Evolutionary conservation across 2,113 vertebrate species (phyloP).

Genomic region (Fukomys damarensis): DNA sequence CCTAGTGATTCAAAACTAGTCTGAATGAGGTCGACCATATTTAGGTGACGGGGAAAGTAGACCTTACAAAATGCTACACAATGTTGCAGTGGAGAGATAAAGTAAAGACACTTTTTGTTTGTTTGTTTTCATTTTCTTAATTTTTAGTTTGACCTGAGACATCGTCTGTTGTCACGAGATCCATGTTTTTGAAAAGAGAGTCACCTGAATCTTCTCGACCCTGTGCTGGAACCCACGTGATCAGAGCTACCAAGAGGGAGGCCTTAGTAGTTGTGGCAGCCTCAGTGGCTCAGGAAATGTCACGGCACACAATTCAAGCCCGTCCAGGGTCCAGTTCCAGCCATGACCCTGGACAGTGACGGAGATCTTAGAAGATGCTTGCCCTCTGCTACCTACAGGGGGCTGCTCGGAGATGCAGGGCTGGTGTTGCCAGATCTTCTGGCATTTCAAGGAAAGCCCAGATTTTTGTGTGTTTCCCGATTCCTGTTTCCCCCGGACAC

Average conservation of each 20-base stretch:
- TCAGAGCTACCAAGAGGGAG: neutral
- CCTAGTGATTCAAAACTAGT: neutral
- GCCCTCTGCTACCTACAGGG: neutral
- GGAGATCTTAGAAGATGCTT: neutral
- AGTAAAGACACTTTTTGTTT: neutral
- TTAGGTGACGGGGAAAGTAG: neutral
- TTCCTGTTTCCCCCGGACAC: neutral
- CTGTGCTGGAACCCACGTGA: neutral
- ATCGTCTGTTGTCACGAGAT: neutral
- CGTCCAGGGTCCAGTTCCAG: too few species aligned
- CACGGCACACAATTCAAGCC: neutral
- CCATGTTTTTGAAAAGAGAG: accelerated
- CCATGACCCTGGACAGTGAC: neutral
- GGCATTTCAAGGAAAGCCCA: neutral
- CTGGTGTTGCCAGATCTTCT: too few species aligned
- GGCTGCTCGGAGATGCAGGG: neutral
- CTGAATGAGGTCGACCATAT: too few species aligned
- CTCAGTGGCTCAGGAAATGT: neutral
- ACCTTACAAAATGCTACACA: neutral
- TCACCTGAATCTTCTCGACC: neutral
- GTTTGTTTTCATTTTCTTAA: neutral
- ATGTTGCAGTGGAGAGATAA: neutral
- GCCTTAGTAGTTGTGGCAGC: neutral
- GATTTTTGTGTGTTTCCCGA: neutral
- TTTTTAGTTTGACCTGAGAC: neutral